Percentiles rank a stretch among this genome's conserved stretches.
Evolutionary conservation across 2,888 invertebrate genomes (phyloP).

Genomic region (Prosapia bicincta): DNA sequence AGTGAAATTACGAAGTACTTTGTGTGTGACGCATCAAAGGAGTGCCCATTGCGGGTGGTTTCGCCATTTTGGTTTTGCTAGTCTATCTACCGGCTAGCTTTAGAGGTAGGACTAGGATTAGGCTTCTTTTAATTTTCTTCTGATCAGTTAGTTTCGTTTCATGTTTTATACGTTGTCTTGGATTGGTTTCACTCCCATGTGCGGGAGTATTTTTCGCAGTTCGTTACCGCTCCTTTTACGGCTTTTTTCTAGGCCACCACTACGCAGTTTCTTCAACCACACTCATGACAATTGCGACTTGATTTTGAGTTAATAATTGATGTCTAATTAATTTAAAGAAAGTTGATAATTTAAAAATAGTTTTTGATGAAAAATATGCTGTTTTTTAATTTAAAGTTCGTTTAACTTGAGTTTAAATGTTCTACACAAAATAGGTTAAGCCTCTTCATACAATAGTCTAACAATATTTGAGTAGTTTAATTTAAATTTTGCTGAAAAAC

Average conservation of each 20-base stretch:
- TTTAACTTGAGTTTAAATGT: no score
- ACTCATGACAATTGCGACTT: neutral
- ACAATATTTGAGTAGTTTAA: no score
- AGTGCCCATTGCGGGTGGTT: constrained; percentile 51
- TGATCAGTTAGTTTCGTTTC: neutral
- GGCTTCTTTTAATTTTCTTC: neutral
- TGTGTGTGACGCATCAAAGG: constrained; percentile 60
- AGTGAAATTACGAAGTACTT: constrained; percentile 9
- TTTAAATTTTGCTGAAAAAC: no score
- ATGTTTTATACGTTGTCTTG: no score
- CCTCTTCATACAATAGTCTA: no score
- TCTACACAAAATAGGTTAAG: no score
- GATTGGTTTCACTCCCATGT: no score
- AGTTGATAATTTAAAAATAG: no score
- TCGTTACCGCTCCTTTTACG: neutral
- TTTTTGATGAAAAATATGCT: no score
- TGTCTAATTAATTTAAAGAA: no score
- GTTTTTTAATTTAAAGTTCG: no score
- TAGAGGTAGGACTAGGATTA: constrained; percentile 15
- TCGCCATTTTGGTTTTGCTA: constrained; percentile 38
- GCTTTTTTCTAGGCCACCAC: neutral
- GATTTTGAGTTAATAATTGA: no score
- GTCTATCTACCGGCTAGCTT: constrained; percentile 33
- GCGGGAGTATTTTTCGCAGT: neutral
- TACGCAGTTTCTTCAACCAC: neutral